A percentile compares a stretch with the other conserved stretches of the same genome.
Evolutionary conservation across 2,113 vertebrate species (phyloP).

Genomic region (Acanthochromis polyacanthus): DNA sequence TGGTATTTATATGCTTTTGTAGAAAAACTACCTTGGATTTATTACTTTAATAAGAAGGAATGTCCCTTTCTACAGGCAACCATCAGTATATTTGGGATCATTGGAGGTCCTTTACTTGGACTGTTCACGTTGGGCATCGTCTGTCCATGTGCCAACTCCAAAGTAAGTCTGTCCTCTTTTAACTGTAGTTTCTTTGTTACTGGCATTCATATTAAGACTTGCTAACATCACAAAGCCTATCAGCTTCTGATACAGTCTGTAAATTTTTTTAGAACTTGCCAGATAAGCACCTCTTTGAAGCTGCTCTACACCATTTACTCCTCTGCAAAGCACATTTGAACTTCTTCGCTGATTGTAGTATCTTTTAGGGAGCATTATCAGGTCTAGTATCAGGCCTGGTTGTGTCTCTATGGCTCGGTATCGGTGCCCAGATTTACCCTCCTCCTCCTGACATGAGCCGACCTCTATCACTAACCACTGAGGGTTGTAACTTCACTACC

Average conservation of each 20-base stretch:
- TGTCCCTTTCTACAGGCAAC: conserved; percentile 73
- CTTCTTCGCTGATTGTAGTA: background rate
- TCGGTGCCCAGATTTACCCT: conserved; percentile 83
- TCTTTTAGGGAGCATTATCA: conserved; percentile 82
- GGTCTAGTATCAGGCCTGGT: conserved; percentile 82
- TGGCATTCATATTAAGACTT: too few species aligned
- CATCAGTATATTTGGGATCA: conserved; percentile 83
- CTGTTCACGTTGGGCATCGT: conserved; percentile 85
- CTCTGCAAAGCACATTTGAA: background rate
- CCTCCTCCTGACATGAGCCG: conserved; percentile 64
- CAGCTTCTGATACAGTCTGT: too few species aligned
- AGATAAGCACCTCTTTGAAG: background rate
- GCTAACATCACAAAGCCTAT: too few species aligned
- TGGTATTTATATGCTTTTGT: background rate
- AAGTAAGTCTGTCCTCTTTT: conserved; percentile 73
- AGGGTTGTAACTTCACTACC: conserved; percentile 78
- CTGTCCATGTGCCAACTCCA: conserved; percentile 84
- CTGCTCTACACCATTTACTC: too few species aligned
- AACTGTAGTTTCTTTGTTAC: too few species aligned
- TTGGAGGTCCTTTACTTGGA: conserved; percentile 86
- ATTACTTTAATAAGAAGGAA: background rate
- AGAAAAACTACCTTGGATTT: too few species aligned
- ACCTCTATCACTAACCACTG: conserved; percentile 78
- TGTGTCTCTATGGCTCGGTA: conserved; percentile 84
- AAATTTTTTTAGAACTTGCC: too few species aligned